phyloP scores from a whole-genome alignment of 2,113 vertebrate genomes.

The Delphinapterus leucas region DNA sequence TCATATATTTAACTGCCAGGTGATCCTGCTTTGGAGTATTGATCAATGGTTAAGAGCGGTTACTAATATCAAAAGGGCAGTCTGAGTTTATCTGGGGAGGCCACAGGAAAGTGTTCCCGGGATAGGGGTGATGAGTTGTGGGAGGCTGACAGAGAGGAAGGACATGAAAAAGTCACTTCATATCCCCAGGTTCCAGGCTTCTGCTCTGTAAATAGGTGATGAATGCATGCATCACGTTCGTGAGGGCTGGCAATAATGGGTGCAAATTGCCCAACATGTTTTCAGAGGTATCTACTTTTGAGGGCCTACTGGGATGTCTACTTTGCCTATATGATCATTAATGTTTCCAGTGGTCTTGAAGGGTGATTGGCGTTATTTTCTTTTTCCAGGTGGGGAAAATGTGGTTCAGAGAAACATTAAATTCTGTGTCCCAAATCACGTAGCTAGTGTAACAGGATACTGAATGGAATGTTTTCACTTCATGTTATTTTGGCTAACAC shows the following conservation, averaged over 20 bases:
- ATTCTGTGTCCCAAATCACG: neutral
- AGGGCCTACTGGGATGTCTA: neutral
- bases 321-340: neutral
- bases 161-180: no score
- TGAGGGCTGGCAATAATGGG: neutral
- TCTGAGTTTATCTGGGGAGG: neutral
- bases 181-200: neutral
- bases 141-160: neutral
- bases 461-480: neutral
- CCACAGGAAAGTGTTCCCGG: neutral
- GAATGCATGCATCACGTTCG: fast-evolving
- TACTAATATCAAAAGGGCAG: neutral
- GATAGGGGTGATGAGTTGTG: no score
- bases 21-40: fast-evolving
- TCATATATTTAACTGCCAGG: fast-evolving
- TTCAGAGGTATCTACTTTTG: neutral
- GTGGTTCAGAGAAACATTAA: neutral
- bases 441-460: neutral
- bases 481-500: neutral
- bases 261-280: neutral
- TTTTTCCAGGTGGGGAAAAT: neutral
- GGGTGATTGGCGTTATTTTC: neutral
- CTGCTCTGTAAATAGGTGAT: neutral
- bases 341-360: neutral
- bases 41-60: neutral